These are phyloP conservation scores for Euura saliciscinereae DNA, from an alignment of 1,140 invertebrate species.

Conservation along the genomic window DNA sequence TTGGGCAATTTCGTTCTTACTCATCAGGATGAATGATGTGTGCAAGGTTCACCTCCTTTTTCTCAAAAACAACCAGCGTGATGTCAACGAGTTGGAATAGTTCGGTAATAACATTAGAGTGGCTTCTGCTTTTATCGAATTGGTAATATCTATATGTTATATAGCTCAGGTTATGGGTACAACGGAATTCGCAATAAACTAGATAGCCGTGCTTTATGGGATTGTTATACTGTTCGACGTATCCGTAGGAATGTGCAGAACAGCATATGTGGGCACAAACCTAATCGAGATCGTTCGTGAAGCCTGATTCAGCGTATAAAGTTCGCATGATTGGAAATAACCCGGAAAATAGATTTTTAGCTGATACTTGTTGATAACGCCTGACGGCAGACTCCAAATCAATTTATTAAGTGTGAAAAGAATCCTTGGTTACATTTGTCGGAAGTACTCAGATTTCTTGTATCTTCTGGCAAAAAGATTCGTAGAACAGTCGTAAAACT, in stretches of 20 bases:
- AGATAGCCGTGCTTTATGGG: neutral
- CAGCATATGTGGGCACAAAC: neutral
- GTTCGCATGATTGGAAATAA: neutral
- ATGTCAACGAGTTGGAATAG: too few species aligned
- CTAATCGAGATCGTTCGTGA: slow-evolving; percentile 26
- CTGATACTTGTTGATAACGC: neutral
- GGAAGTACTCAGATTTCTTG: too few species aligned
- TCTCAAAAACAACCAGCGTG: too few species aligned
- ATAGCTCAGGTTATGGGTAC: neutral
- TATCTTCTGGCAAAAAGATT: too few species aligned
- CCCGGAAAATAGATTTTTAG: neutral
- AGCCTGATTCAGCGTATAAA: slow-evolving; percentile 23
- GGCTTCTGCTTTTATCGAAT: too few species aligned
- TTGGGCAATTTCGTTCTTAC: too few species aligned
- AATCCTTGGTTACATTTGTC: too few species aligned
- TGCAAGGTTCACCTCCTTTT: too few species aligned
- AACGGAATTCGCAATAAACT: slow-evolving; percentile 3
- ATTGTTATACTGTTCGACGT: neutral
- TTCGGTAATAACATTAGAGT: too few species aligned
- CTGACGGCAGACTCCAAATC: too few species aligned
- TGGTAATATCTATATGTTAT: neutral
- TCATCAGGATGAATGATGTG: too few species aligned
- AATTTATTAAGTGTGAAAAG: too few species aligned
- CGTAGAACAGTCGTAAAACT: neutral
- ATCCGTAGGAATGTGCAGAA: neutral